These are phyloP conservation scores for Spodoptera picta DNA, from an alignment of 2,888 invertebrate species.

Conservation along the genomic window DNA sequence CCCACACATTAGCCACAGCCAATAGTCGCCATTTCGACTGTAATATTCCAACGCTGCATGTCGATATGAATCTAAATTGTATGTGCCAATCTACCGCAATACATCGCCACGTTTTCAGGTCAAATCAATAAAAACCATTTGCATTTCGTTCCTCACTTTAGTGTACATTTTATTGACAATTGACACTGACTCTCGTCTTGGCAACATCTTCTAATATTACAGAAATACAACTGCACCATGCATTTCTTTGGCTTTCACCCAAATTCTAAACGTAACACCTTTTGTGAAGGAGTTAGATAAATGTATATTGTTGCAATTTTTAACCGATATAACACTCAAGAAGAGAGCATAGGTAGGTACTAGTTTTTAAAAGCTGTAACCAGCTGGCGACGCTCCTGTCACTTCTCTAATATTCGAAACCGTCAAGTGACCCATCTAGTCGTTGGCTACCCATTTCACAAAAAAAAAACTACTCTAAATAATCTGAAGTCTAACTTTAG, in stretches of 20 bases:
- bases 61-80: slow-evolving; percentile 29
- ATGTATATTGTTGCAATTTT: too few relatives aligned
- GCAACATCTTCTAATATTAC: slow-evolving; percentile 3
- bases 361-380: too few relatives aligned
- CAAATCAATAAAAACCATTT: slow-evolving; percentile 29
- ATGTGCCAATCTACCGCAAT: not conserved
- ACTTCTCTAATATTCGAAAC: too few relatives aligned
- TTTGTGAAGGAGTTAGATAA: too few relatives aligned
- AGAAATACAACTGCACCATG: slow-evolving; percentile 4
- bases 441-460: too few relatives aligned
- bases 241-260: slow-evolving; percentile 16
- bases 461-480: too few relatives aligned
- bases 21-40: not conserved
- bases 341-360: too few relatives aligned
- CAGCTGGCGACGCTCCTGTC: too few relatives aligned
- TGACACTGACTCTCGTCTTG: slow-evolving; percentile 4
- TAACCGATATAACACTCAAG: too few relatives aligned
- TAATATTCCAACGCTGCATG: not conserved
- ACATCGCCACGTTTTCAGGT: slow-evolving; percentile 9
- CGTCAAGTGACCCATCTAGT: too few relatives aligned
- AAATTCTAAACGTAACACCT: slow-evolving; percentile 6
- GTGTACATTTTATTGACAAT: not conserved
- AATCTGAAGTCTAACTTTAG: too few relatives aligned
- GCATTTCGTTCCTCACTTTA: not conserved
- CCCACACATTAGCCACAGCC: not conserved